phyloP scores from a whole-genome alignment of 2,113 vertebrate species.

The Rhea pennata region DNA sequence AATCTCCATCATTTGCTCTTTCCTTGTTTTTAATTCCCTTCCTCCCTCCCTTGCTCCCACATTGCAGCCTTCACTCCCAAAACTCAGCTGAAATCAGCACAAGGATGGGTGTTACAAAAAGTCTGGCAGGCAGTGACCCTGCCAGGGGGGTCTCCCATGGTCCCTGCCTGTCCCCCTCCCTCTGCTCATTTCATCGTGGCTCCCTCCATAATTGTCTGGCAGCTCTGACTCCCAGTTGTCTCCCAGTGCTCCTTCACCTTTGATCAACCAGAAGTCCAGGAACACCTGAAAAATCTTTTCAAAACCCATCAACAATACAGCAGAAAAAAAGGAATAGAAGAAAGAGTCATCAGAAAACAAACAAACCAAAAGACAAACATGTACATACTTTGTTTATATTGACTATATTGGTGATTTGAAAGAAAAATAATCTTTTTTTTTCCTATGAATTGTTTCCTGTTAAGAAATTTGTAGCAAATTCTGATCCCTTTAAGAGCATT shows the following conservation, averaged over 20 bases:
- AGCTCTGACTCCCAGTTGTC: background rate
- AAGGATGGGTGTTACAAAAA: background rate
- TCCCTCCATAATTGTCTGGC: background rate
- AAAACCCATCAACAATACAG: background rate
- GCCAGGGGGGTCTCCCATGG: background rate
- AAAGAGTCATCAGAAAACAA: background rate
- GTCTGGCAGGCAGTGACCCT: background rate
- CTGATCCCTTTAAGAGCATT: background rate
- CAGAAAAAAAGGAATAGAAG: background rate
- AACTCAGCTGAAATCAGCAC: background rate
- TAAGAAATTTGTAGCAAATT: background rate
- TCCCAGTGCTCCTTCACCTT: background rate
- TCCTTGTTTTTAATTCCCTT: background rate
- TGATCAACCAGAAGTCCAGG: background rate
- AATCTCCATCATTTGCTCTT: background rate
- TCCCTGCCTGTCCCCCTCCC: background rate
- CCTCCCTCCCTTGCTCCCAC: background rate
- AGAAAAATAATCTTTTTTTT: background rate
- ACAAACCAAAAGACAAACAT: background rate
- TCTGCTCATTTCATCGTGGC: background rate
- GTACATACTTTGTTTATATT: background rate
- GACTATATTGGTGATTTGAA: background rate
- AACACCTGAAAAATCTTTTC: background rate
- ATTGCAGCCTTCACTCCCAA: background rate
- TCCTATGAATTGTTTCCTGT: background rate